Base-by-base conservation (phyloP, 2,113 vertebrate genomes). In the Phalacrocorax pelagicus region DNA sequence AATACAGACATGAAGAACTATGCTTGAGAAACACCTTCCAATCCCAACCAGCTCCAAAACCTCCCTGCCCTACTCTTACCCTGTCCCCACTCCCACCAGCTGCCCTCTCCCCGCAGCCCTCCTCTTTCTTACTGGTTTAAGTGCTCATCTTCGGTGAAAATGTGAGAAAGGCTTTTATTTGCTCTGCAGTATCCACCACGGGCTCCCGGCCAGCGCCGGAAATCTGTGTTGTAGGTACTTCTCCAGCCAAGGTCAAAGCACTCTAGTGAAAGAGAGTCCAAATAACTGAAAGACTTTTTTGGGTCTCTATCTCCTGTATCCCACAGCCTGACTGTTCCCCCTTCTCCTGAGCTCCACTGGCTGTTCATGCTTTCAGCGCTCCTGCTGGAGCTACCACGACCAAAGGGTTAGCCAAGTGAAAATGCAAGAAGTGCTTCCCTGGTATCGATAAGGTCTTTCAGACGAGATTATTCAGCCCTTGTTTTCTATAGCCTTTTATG, bases 141-240 rank as follows among this genome's bases (percentile, higher is more conserved):
- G 90, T 6, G 57, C 6, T 8, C 38, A 2, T 97, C 95, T 42
- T 71, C 6, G 2, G 82, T 26, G 26, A 96, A 66, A 67, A 97
- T 2, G 1, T 78, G 91, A 49, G 94, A 92, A 69, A 72, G n/a
- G 34, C 23, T 92, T 5, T 26, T 38, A 6, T 54, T 47, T 66
- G 12, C 63, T 51, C 32, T 74, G 21, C 17, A 71, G 9, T 11
- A 2, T 29, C 57, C 94, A 40, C 2, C 15, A 12, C 4, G 17
- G 65, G 29, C 15, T 88, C 49, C 70, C 2, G 3, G 47, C 26
- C 3, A 23, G 42, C 0, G 0, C 54, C 75, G 42, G 16, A 89
- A 97, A 52, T 96, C 63, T 12, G 27, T 75, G 36, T 72, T 52
- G 78, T 97, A 97, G 79, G 59, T 83, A 75, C 52, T 97, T 74